Percentiles rank a stretch among this genome's conserved stretches.
phyloP scores from a whole-genome alignment of 2,888 invertebrate genomes.

The Pandemis corylana region DNA sequence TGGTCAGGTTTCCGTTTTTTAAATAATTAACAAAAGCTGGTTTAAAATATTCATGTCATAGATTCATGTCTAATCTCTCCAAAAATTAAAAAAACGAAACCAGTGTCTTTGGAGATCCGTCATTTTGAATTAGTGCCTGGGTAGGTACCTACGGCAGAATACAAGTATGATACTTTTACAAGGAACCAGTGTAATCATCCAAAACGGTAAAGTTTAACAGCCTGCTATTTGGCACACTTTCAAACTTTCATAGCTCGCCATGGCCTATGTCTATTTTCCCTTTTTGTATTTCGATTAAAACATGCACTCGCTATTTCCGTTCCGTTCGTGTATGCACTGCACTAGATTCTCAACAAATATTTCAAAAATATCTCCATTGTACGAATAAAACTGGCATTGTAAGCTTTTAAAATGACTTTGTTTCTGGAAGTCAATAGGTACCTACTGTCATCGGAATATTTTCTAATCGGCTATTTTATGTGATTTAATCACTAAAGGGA shows the following conservation, averaged over 20 bases:
- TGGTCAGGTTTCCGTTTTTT: too few species aligned
- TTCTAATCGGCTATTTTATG: neutral
- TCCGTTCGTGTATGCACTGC: constrained; percentile 54
- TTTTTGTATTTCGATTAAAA: constrained; percentile 62
- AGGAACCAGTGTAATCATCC: constrained; percentile 57
- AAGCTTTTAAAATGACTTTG: neutral
- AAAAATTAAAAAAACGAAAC: too few species aligned
- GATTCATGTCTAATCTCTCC: too few species aligned
- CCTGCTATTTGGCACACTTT: constrained; percentile 71
- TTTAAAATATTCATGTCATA: too few species aligned
- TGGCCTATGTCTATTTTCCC: constrained; percentile 51
- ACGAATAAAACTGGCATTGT: constrained; percentile 53
- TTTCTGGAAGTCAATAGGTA: neutral
- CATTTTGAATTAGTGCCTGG: too few species aligned
- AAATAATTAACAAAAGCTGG: too few species aligned
- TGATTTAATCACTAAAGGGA: neutral
- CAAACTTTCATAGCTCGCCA: constrained; percentile 58
- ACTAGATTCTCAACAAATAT: constrained; percentile 50
- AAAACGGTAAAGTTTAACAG: constrained; percentile 62
- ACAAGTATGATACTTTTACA: constrained; percentile 47
- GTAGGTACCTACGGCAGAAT: neutral
- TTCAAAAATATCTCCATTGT: constrained; percentile 46
- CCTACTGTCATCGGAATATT: neutral
- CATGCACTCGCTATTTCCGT: constrained; percentile 57
- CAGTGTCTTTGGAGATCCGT: too few species aligned